Base-by-base conservation (phyloP, 2,113 vertebrate genomes). In the Eulemur macaco region DNA sequence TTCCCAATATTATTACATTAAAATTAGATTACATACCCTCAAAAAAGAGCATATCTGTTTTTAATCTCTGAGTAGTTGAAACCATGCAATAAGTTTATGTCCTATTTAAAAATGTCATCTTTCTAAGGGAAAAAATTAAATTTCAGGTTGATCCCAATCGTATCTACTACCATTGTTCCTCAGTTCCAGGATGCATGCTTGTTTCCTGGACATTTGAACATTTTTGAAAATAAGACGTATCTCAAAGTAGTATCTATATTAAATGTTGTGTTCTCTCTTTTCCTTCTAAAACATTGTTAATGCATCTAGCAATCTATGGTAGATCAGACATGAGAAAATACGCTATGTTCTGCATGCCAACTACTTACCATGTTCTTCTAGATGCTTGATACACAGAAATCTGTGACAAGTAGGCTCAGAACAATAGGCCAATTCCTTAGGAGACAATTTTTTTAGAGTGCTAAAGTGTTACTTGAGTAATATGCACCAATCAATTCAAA, bases 71-170 rank as follows among this genome's bases (percentile, higher is more conserved):
- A 84, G 54, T 63, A 85, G 23, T 18, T 82, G 47, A 83, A 63
- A 63, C 2, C 25, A 17, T 86, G 60, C 42, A 85, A 77, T 66
- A 91, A 88, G 15, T 66, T 86, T 89, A 89, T 95, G 37, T 8
- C 34, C 50, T 71, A 86, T 50, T 96, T 94, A 58, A 84, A 95
- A 96, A 83, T 60, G n/a, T 77, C 56, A 64, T 77, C 89, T 84
- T 77, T 85, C 90, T 18, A 73, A 56, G 25, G 54, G 52, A 96
- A 92, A 91, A 60, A 27, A 45, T 45, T 71, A 80, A 64, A 89
- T 77, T 90, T 82, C 47, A 95, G 42, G 73, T 78, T 89, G 14
- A 60, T 42, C 39, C 39, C 23, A 60, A 84, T 84, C 69, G 34
- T 8, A 25, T 60, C 54, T 93, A 69, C 31, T 78, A 18, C 42